Evolutionary conservation across 2,797 vertebrate species (phyloP), one percentile per base, ranked within the genome.

Genomic region (Clamator glandarius): DNA sequence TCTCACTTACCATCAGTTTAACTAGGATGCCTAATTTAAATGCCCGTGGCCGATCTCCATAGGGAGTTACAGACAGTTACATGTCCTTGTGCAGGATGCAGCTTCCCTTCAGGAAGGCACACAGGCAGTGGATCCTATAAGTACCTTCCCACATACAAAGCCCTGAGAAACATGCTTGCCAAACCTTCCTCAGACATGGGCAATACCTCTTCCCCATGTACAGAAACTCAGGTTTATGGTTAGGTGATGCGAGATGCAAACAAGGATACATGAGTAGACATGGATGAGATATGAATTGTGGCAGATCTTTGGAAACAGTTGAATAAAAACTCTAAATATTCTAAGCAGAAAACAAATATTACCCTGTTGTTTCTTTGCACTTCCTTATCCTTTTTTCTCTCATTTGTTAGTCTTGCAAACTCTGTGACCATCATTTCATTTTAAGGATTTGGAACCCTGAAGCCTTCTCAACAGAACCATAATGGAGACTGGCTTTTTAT

Each of bases 31-130:
- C 46, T 33, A 3, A 8, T 58, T 58, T n/a, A 54, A 26, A 7
- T 24, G 31, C 5, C 18, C 0, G 0, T 24, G 12, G 9, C 50
- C 52, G 54, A 29, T 84, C 20, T 16, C 15, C 25, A 4, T 59
- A 36, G 24, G 15, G 20, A 64, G 39, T 39, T 39, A 39, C 39
- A 39, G 39, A 39, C 39, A 12, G 12, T 39, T 39, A 39, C 39
- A 9, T 39, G 39, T 39, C 39, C 9, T 39, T 39, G 39, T 39
- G 31, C 59, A 58, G 31, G 35, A 57, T 25, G 6, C n/a, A 80
- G 14, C 5, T 28, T 59, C 36, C 23, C 39, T 44, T n/a, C 31
- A 70, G 42, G 41, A 70, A 33, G 29, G 6, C 21, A 35, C 8
- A 33, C 21, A 57, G 39, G 20, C 24, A 35, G 28, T 15, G 15